Conservation (phyloP, 2,797 vertebrate genomes). For the Darevskia mixta region DNA sequence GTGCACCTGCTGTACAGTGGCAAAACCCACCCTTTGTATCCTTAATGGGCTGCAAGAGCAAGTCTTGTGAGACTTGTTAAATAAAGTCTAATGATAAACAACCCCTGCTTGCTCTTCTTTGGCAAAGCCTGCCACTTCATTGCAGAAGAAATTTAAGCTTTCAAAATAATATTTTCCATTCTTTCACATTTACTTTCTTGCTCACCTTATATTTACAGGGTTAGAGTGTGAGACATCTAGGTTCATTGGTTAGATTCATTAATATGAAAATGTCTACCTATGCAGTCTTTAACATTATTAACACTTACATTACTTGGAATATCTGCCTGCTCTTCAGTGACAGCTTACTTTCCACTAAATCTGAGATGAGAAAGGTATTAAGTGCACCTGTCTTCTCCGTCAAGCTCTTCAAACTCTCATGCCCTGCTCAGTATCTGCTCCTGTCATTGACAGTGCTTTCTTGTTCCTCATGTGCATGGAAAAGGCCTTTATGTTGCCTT, state of each 20-base stretch:
- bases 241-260: background rate
- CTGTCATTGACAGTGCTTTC: too few species aligned
- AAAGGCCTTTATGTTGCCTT: background rate
- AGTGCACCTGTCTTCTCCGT: background rate
- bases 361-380: background rate
- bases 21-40: background rate
- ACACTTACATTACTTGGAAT: background rate
- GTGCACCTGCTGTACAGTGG: background rate
- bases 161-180: background rate
- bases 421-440: background rate
- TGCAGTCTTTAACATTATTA: background rate
- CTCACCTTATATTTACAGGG: background rate
- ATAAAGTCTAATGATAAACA: too few species aligned
- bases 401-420: background rate
- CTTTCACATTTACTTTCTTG: background rate
- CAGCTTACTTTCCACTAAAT: background rate
- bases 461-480: background rate
- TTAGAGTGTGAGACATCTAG: background rate
- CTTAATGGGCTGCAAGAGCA: background rate
- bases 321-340: background rate
- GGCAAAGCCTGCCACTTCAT: background rate
- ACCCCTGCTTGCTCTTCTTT: background rate
- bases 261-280: background rate
- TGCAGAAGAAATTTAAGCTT: background rate
- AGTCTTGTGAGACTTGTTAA: background rate